Base-by-base conservation (phyloP, 2,797 vertebrate species). In the Odontamblyopus lacepedii region DNA sequence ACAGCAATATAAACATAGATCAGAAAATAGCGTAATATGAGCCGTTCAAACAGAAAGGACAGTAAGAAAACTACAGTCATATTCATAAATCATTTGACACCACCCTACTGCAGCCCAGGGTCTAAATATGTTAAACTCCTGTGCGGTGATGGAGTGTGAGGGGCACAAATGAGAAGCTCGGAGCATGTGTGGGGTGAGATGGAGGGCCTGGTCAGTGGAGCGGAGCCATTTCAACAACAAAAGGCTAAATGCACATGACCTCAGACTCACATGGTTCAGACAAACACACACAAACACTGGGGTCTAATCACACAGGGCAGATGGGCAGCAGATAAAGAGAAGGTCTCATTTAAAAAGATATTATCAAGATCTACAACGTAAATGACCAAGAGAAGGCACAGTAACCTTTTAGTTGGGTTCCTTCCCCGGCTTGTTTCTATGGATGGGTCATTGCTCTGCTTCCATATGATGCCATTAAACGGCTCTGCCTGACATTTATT, bases 201-300 rank as follows among this genome's bases (percentile, higher is more conserved):
- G 48, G 60, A 74, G 64, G 72, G 70, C 74, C 66, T 66, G 70
- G 57, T 84, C 71, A 76, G 63, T 15, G 5, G 66, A 38, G 71
- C 76, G 26, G 67, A 56, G 78, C 67, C 48, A 29, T 73, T 79
- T 75, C 72, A 80, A 75, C 69, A 78, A 74, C 78, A 83, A 69
- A 76, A 60, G 69, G 73, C 77, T 74, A 72, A 83, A 79, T 64
- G 67, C 66, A 0, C 56, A 51, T 67, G 41, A 82, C 72, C 83
- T 41, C 19, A 5, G 29, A 38, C 35, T 38, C 12, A 56, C 70
- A 18, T 9, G 75, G 72, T 77, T 77, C 70, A 81, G 79, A 72
- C 69, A 19, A 16, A 73, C 72, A 63, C 57, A 73, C 72, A 63
- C 57, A 63, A 0, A 70, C 50, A 7, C n/a, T 61, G 70, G 51